A percentile compares a stretch with the other conserved stretches of the same genome.
These are phyloP conservation scores for Sminthopsis crassicaudata DNA, from an alignment of 2,113 vertebrate species.

Conservation along the genomic window DNA sequence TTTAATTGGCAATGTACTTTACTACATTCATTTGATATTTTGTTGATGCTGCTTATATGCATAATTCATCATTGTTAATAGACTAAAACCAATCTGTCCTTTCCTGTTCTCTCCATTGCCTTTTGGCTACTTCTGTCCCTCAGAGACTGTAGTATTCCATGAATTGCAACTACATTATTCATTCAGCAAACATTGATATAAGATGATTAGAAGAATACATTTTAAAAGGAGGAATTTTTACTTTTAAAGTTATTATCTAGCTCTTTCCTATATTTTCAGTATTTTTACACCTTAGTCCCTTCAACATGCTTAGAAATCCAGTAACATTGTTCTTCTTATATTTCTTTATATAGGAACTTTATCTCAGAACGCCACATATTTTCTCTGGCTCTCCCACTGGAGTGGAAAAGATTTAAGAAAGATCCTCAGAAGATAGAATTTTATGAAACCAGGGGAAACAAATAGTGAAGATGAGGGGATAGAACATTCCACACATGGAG, in stretches of 20 bases:
- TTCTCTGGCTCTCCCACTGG: neutral
- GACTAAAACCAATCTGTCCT: neutral
- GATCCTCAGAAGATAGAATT: neutral
- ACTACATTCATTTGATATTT: neutral
- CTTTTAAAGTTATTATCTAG: neutral
- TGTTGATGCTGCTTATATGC: neutral
- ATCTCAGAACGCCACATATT: neutral
- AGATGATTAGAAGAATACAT: neutral
- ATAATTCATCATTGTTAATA: neutral
- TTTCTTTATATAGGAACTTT: neutral
- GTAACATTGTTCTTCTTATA: neutral
- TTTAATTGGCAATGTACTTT: neutral
- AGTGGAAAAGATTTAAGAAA: neutral
- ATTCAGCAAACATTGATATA: neutral
- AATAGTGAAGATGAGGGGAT: neutral
- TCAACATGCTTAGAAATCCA: neutral
- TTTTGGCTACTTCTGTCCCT: neutral
- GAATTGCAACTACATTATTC: neutral
- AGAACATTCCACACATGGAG: neutral
- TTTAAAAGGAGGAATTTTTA: neutral
- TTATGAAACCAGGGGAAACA: neutral
- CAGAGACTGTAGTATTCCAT: neutral
- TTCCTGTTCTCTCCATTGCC: neutral
- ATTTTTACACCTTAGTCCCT: neutral
- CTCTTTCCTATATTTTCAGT: neutral